Evolutionary conservation across 2,113 vertebrate species (phyloP).

Genomic region (Bothrops jararaca): DNA sequence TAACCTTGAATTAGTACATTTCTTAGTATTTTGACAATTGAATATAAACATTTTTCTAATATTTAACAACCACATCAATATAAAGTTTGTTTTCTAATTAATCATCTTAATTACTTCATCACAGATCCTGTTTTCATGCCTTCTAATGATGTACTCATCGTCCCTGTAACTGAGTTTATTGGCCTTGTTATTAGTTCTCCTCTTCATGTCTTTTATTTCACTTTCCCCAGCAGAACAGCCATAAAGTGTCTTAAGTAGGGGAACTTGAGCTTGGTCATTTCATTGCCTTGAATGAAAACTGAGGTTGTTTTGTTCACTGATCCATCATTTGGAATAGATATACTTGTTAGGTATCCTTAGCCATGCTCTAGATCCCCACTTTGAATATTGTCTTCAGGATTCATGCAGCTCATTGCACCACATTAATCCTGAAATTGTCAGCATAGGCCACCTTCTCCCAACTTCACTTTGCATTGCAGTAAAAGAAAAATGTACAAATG

Average conservation of each 20-base stretch:
- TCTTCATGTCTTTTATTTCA: neutral
- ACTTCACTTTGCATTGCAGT: neutral
- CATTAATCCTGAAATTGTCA: neutral
- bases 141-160: neutral
- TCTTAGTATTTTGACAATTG: too few relatives aligned
- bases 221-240: neutral
- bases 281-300: neutral
- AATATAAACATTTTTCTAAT: too few relatives aligned
- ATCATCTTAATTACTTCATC: too few relatives aligned
- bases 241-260: neutral
- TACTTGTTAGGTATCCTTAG: neutral
- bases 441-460: neutral
- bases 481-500: neutral
- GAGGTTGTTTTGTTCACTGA: neutral
- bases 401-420: neutral
- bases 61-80: too few relatives aligned
- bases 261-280: neutral
- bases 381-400: neutral
- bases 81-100: too few relatives aligned
- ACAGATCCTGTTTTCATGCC: neutral
- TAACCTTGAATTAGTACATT: too few relatives aligned
- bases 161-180: neutral
- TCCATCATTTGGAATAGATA: neutral
- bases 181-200: neutral
- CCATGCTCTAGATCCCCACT: neutral